Conservation (phyloP, 2,888 invertebrate genomes). For the Sarcophaga caerulescens region DNA sequence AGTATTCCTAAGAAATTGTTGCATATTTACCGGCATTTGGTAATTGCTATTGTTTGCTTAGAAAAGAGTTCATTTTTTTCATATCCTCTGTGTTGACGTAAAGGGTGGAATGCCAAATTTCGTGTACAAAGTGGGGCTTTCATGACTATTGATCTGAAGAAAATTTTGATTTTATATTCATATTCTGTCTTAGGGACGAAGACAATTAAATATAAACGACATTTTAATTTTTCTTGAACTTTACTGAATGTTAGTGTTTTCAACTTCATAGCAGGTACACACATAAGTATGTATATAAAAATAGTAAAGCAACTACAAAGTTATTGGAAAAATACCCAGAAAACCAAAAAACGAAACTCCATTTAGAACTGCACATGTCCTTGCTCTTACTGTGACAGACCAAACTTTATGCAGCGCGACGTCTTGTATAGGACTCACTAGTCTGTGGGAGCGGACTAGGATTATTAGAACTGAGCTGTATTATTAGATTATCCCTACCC, state of each 20-base stretch:
- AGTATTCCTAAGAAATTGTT: constrained; percentile 51
- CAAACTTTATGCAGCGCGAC: too few relatives aligned
- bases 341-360: too few relatives aligned
- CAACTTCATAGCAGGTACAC: too few relatives aligned
- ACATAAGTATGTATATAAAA: too few relatives aligned
- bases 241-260: too few relatives aligned
- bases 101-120: neutral
- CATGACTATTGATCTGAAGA: constrained; percentile 26
- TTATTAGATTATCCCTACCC: too few relatives aligned
- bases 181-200: neutral
- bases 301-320: neutral
- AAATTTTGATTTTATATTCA: neutral
- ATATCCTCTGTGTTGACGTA: neutral
- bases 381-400: too few relatives aligned
- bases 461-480: too few relatives aligned
- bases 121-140: neutral
- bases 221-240: neutral
- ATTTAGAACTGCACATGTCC: too few relatives aligned
- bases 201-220: neutral
- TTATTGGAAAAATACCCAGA: too few relatives aligned
- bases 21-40: constrained; percentile 65
- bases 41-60: constrained; percentile 9
- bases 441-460: too few relatives aligned
- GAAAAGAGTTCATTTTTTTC: neutral
- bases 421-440: too few relatives aligned